Conservation (phyloP, 2,113 vertebrate species). For the Acinonyx jubatus region DNA sequence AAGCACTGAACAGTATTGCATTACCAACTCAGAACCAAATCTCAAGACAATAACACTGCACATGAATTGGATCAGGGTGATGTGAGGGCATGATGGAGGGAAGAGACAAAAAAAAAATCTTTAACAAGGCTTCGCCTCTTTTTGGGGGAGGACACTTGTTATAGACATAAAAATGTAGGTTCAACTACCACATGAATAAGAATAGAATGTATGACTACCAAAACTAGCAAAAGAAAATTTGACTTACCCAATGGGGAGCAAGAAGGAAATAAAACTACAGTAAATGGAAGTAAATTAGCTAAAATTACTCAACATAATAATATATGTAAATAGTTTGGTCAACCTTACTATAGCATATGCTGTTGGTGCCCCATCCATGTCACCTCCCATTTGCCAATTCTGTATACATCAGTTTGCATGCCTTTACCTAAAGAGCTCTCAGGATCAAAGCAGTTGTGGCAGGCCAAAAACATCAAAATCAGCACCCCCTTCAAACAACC, state of each 20-base stretch:
- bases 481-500: neutral
- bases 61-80: neutral
- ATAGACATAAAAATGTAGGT: neutral
- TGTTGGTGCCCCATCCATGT: neutral
- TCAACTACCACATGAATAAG: neutral
- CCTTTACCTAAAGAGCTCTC: neutral
- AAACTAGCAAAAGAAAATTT: neutral
- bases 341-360: neutral
- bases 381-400: neutral
- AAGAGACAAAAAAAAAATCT: neutral
- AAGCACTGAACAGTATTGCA: neutral
- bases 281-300: neutral
- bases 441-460: neutral
- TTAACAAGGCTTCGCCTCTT: neutral
- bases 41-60: neutral
- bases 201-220: neutral
- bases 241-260: neutral
- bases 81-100: neutral
- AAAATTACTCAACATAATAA: neutral
- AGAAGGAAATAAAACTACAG: neutral
- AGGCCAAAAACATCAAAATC: neutral
- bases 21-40: neutral
- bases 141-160: neutral
- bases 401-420: neutral
- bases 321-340: neutral